Percentiles rank a stretch among this genome's conserved stretches.
These are phyloP conservation scores for Notodonta dromedarius DNA, from an alignment of 2,888 invertebrate genomes.

Conservation along the genomic window DNA sequence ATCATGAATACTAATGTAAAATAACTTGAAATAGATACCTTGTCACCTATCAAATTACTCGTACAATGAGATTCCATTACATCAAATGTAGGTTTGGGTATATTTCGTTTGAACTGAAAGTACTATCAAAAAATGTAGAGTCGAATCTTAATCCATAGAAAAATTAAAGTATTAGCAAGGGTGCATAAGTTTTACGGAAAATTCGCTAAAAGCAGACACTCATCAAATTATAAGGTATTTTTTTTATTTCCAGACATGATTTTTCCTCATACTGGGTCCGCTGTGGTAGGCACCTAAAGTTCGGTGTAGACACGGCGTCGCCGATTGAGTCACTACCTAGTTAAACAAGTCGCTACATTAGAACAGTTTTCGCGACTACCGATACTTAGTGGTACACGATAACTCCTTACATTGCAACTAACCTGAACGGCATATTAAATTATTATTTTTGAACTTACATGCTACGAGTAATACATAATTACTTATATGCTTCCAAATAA, in stretches of 20 bases:
- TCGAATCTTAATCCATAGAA: too few relatives aligned
- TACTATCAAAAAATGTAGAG: not conserved
- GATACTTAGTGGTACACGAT: not conserved
- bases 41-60: too few relatives aligned
- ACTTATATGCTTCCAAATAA: too few relatives aligned
- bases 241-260: not conserved
- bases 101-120: too few relatives aligned
- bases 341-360: constrained; percentile 2
- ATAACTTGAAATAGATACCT: too few relatives aligned
- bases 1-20: constrained; percentile 8
- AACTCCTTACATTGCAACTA: not conserved
- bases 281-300: not conserved
- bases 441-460: not conserved
- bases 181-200: too few relatives aligned
- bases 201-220: too few relatives aligned
- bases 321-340: not conserved
- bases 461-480: not conserved
- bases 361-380: not conserved
- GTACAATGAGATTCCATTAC: too few relatives aligned
- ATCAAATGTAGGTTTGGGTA: too few relatives aligned
- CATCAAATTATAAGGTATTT: too few relatives aligned
- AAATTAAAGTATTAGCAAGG: too few relatives aligned
- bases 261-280: not conserved
- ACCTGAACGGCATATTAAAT: not conserved
- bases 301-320: not conserved